phyloP scores from a whole-genome alignment of 2,797 vertebrate species.

The Acipenser transmontanus region DNA sequence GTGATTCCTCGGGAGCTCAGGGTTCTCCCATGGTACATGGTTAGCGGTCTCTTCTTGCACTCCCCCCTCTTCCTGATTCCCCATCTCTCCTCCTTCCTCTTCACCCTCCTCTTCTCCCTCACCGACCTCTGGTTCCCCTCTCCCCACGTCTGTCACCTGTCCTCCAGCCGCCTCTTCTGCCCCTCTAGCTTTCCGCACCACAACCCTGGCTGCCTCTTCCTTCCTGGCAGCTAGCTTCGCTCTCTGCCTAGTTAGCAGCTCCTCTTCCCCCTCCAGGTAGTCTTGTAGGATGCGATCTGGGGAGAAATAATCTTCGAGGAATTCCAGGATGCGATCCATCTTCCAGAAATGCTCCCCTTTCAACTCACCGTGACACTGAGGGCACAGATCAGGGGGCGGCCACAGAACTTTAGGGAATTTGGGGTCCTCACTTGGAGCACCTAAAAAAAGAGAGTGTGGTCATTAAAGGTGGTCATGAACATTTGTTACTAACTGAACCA shows the following conservation, averaged over 20 bases:
- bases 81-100: slow-evolving; percentile 19
- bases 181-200: slow-evolving; percentile 18
- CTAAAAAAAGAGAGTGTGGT: slow-evolving; percentile 42
- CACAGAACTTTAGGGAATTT: slow-evolving; percentile 87
- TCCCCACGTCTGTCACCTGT: slow-evolving; percentile 17
- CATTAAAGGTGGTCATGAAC: not conserved
- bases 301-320: slow-evolving; percentile 70
- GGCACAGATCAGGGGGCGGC: slow-evolving; percentile 71
- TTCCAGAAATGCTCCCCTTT: slow-evolving; percentile 64
- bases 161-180: slow-evolving; percentile 20
- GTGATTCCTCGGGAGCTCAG: slow-evolving; percentile 3
- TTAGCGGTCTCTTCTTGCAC: slow-evolving; percentile 16
- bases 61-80: not conserved
- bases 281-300: slow-evolving; percentile 49
- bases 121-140: slow-evolving; percentile 10
- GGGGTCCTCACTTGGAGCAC: slow-evolving; percentile 76
- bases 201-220: slow-evolving; percentile 3
- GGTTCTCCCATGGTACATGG: slow-evolving; percentile 29
- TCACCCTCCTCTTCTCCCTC: not conserved
- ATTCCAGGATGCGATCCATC: slow-evolving; percentile 44
- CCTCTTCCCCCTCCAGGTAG: slow-evolving; percentile 38
- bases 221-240: slow-evolving; percentile 23
- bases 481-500: not conserved
- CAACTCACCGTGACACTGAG: slow-evolving; percentile 61
- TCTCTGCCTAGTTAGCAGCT: slow-evolving; percentile 31